Base-by-base conservation (phyloP, 2,888 invertebrate species). In the Pelosia muscerda region DNA sequence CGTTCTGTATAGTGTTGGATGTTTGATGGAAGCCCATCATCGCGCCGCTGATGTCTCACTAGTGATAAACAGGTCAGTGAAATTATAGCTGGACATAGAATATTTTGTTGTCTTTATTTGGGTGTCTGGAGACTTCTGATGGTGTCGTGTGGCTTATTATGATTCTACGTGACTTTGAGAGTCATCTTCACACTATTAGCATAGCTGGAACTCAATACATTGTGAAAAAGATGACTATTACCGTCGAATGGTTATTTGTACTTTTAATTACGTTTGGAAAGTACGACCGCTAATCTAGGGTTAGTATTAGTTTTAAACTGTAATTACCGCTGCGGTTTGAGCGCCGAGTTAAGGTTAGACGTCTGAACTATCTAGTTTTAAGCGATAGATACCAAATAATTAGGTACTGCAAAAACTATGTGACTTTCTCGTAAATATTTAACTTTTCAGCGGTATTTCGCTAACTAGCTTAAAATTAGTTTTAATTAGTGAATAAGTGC, bases 61-160 rank as follows among this genome's bases (percentile, higher is more conserved):
- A 83, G 79, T 79, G 76, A 75, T 74, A 87, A 85, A 87, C 86
- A 92, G 93, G 94, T 94, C 87, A 92, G 83, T 84, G 79, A 70
- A 73, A 81, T 77, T 72, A 78, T 82, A 77, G 76, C 76, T 82
- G 81, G 82, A 86, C 81, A 83, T 86, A 76, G 83, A 82, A 81
- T 89, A 88, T 87, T 88, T 88, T 85, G 86, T 89, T 91, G 89
- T 84, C 93, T 94, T 90, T 92, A 94, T 92, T 94, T 93, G 91
- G 94, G 82, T 81, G 84, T 89, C 88, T 85, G 88, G 88, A 84
- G 82, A 78, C 70, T 75, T 77, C 78, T 90, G 83, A 88, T 78
- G 88, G 89, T 91, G 86, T 91, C 91, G 84, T 83, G 83, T 91
- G 79, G 87, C 89, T 81, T 82, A 84, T 83, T 85, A 83, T 77